Conservation (phyloP, 2,888 invertebrate genomes). For the Agapostemon virescens region DNA sequence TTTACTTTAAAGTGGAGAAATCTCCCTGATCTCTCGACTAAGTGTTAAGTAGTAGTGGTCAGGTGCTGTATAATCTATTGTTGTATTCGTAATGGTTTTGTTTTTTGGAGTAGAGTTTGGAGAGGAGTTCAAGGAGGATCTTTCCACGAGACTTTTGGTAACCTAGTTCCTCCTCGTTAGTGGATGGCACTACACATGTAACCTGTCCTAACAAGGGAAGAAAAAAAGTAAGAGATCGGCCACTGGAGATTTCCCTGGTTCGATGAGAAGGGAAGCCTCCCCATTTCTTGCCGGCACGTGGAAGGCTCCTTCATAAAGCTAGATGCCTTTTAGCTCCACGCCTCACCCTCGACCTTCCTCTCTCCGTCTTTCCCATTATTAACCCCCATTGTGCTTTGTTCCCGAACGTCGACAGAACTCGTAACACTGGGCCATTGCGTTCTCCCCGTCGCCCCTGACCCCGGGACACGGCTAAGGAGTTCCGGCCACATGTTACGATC, state of each 20-base stretch:
- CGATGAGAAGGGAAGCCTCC: not conserved
- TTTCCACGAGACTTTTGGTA: conserved; percentile 17
- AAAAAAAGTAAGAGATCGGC: conserved; percentile 10
- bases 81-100: not conserved
- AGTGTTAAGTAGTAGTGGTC: too few species aligned
- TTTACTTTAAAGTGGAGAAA: too few species aligned
- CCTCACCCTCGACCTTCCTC: conserved; percentile 4
- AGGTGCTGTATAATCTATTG: not conserved
- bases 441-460: conserved; percentile 18
- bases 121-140: conserved; percentile 7
- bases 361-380: conserved; percentile 26
- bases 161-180: conserved; percentile 28
- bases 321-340: conserved; percentile 22
- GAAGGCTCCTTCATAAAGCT: conserved; percentile 44
- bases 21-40: too few species aligned
- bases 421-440: conserved; percentile 33
- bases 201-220: conserved; percentile 8
- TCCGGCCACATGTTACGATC: conserved; percentile 40
- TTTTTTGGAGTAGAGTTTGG: not conserved
- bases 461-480: not conserved
- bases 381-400: conserved; percentile 21
- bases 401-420: conserved; percentile 31
- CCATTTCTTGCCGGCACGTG: conserved; percentile 8
- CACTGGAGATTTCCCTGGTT: conserved; percentile 11
- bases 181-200: conserved; percentile 22